phyloP scores from a whole-genome alignment of 2,113 vertebrate genomes.

The Xiphophorus maculatus region DNA sequence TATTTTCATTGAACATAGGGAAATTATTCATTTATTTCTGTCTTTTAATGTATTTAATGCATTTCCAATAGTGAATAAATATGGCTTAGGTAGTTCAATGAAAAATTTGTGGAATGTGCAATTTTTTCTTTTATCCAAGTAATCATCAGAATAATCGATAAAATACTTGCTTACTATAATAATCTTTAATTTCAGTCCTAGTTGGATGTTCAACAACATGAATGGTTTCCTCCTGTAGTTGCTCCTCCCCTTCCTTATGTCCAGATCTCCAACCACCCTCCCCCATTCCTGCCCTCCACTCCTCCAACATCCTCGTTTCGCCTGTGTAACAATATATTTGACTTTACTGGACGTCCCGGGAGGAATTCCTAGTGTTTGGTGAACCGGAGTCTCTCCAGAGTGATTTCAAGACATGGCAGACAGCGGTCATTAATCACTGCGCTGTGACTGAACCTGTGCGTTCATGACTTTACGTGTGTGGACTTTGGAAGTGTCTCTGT shows the following conservation, averaged over 20 bases:
- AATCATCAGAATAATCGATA: too few species aligned
- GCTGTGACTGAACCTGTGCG: conserved; percentile 39
- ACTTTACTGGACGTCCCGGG: conserved; percentile 69
- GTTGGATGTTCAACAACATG: background rate
- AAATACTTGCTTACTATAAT: too few species aligned
- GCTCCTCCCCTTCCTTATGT: conserved; percentile 21
- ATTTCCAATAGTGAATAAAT: too few species aligned
- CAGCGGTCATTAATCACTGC: conserved; percentile 77
- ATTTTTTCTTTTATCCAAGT: too few species aligned
- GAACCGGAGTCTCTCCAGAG: conserved; percentile 71
- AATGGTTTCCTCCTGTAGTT: conserved; percentile 9
- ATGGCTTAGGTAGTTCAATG: too few species aligned
- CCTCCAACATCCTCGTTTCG: conserved; percentile 18
- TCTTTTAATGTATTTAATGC: too few species aligned
- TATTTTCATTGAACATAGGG: too few species aligned
- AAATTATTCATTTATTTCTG: too few species aligned
- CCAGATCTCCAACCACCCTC: conserved; percentile 27
- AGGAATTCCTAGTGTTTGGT: conserved; percentile 79
- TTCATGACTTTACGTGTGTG: conserved; percentile 30
- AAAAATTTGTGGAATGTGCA: too few species aligned
- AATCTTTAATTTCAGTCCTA: too few species aligned
- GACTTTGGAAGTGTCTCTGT: conserved; percentile 49
- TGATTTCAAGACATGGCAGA: conserved; percentile 71
- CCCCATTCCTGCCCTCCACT: background rate
- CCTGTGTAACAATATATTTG: conserved; percentile 74